phyloP scores from a whole-genome alignment of 2,888 invertebrate genomes.

The Diaperis boleti region DNA sequence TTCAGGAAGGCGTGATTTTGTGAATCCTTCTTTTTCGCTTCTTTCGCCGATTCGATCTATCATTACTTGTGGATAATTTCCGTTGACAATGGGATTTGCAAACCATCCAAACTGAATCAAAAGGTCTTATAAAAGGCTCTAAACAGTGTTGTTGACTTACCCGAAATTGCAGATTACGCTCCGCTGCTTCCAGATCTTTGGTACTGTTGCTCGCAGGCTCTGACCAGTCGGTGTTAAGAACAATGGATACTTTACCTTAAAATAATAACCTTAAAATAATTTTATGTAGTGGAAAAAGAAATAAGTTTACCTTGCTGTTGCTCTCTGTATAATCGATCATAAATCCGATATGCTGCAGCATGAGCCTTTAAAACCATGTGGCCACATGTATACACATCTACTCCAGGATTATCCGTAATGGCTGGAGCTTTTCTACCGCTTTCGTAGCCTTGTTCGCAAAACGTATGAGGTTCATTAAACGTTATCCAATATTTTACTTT shows the following conservation, averaged over 20 bases:
- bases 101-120: constrained; percentile 11
- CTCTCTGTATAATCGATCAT: constrained; percentile 43
- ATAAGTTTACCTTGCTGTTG: constrained; percentile 66
- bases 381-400: constrained; percentile 72
- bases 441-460: constrained; percentile 52
- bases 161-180: neutral
- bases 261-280: neutral
- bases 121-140: too few relatives aligned
- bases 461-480: constrained; percentile 66
- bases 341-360: constrained; percentile 65
- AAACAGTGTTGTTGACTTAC: too few relatives aligned
- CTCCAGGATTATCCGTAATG: constrained; percentile 61
- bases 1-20: constrained; percentile 72
- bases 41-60: constrained; percentile 70
- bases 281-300: too few relatives aligned
- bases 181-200: neutral
- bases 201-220: neutral
- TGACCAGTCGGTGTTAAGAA: neutral
- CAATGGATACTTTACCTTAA: neutral
- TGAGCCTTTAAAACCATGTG: constrained; percentile 71
- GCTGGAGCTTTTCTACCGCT: constrained; percentile 59
- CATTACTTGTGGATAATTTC: constrained; percentile 78
- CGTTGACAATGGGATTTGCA: constrained; percentile 73
- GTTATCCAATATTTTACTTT: constrained; percentile 67
- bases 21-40: constrained; percentile 72